Base-by-base conservation (phyloP, 2,797 vertebrate species). In the Bradypus variegatus region DNA sequence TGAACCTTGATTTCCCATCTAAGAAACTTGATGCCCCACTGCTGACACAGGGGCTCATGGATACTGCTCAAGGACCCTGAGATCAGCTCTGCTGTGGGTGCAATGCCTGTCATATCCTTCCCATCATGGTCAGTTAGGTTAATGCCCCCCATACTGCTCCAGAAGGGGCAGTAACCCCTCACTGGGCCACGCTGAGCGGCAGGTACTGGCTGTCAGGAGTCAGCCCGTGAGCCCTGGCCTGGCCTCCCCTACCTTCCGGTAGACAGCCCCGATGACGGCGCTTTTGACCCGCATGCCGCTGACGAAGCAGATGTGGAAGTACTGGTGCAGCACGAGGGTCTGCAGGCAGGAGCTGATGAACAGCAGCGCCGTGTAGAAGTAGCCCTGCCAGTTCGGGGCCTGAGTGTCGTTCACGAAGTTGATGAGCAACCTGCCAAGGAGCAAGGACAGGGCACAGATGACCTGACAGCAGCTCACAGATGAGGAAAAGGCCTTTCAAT, bases 291-390 rank as follows among this genome's bases (percentile, higher is more conserved):
- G 97, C 99, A 99, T 99, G 94, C 99, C 99, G 0, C 99, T 98
- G 88, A 99, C 98, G 33, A 99, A 99, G 96, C 99, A 99, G 93
- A 99, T 98, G 36, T 99, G 98, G 95, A 99, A 99, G 96, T 99
- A 99, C 86, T 98, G 98, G 97, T 99, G 99, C 75, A 99, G 97
- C 94, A 99, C 97, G 65, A 99, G 97, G 0, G 99, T 99, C 98
- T 99, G 99, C 55, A 99, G 94, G 78, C 98, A 98, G 73, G 98
- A 97, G 48, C 98, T 98, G 48, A 98, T 1, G 12, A 99, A 99
- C n/a, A 99, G 97, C 70, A 99, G 97, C 0, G 78, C 97, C 0
- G 98, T 99, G 97, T 99, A 99, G 92, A 99, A 98, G 97, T 98
- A 99, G 84, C 99, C 99, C 2, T 99, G 99, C 99, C 99, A 99